Evolutionary conservation across 1,140 invertebrate genomes (phyloP), one percentile per base, ranked within the genome.

Genomic region (Aphelinus certus): DNA sequence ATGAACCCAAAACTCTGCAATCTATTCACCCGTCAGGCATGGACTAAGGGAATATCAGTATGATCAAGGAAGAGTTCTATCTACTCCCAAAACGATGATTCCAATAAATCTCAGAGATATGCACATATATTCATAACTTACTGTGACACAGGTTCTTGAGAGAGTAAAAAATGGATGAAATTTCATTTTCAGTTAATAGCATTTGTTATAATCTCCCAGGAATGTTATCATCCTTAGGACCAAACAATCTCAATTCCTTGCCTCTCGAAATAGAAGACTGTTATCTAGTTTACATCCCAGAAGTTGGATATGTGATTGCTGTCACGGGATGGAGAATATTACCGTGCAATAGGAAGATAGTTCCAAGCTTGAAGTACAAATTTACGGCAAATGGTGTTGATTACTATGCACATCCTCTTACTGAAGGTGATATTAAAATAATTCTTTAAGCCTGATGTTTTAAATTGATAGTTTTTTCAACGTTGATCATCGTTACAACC

Each of bases 291-390:
- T 95, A 94, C 86, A 89, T 95, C 78, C 94, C 94, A 5, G 91
- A 95, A 88, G 86, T 95, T 72, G 94, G 94, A 1, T 95, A 93
- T 86, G 83, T 94, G 65, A 84, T 95, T 2, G 91, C 90, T 1
- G 89, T 95, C 6, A 90, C 90, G 57, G 84, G 89, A 66, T 91
- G 90, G 88, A 88, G 86, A 62, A 82, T 88, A 2, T 82, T 85
- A 90, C 53, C 82, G 83, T 9, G 81, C 84, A 84, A 90, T 55
- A 86, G 91, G 63, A 87, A 89, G 71, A 79, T 90, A 67, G 84
- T 93, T 72, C 89, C 89, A 43, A 90, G 75, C 89, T 93, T 73
- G 71, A 89, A 91, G 75, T 94, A 92, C 83, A 91, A 92, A 90
- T 93, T 92, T 86, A 85, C 89, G 71, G 89, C 91, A 57, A 89